Evolutionary conservation across 2,113 vertebrate genomes (phyloP).

Genomic region (Carassius auratus): DNA sequence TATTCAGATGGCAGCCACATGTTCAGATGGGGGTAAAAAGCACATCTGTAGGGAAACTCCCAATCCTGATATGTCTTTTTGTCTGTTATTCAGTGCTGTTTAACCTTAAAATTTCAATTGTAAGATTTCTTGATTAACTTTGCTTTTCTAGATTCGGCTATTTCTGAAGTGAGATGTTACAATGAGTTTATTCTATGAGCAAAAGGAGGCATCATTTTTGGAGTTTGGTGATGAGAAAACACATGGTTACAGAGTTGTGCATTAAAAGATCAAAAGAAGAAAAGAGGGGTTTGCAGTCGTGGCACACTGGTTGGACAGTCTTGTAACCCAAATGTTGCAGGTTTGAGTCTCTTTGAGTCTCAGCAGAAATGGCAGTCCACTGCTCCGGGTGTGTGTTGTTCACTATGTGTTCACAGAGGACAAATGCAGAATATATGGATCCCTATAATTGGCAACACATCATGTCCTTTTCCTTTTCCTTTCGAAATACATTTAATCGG

Average conservation of each 20-base stretch:
- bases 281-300: too few species aligned
- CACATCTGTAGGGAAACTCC: conserved; percentile 25
- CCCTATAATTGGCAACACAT: too few species aligned
- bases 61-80: background rate
- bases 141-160: background rate
- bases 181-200: background rate
- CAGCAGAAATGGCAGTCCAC: too few species aligned
- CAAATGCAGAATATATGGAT: too few species aligned
- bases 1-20: conserved; percentile 52
- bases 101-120: background rate
- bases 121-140: background rate
- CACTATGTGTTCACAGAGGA: too few species aligned
- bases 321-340: too few species aligned
- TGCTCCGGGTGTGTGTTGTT: too few species aligned
- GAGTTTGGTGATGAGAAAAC: background rate
- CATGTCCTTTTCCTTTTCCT: too few species aligned
- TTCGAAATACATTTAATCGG: background rate
- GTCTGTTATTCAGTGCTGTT: background rate
- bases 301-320: too few species aligned
- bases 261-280: background rate
- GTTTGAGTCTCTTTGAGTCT: too few species aligned
- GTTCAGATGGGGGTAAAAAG: conserved; percentile 1
- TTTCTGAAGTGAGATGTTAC: background rate
- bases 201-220: background rate
- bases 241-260: background rate